Evolutionary conservation across 2,888 invertebrate species (phyloP).

Genomic region (Acanthopleura granulata): DNA sequence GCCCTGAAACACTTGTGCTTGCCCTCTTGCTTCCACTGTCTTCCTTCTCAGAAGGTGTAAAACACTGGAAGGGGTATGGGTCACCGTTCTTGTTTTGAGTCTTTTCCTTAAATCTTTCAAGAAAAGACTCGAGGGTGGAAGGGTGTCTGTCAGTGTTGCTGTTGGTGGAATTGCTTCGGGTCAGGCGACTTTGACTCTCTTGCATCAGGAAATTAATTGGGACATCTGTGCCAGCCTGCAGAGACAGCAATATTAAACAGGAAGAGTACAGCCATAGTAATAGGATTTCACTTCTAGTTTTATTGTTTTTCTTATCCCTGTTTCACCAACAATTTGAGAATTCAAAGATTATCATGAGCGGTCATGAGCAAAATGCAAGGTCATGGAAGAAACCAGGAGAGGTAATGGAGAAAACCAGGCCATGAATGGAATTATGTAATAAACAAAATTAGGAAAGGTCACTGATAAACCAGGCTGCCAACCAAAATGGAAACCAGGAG

Average conservation of each 20-base stretch:
- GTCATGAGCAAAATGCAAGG: too few species aligned
- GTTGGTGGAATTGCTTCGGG: constrained; percentile 17
- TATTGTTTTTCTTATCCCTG: too few species aligned
- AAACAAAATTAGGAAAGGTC: too few species aligned
- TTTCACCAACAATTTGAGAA: too few species aligned
- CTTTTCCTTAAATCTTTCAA: constrained; percentile 31
- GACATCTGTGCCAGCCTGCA: constrained; percentile 34
- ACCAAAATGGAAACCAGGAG: too few species aligned
- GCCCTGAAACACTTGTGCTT: constrained; percentile 27
- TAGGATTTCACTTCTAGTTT: too few species aligned
- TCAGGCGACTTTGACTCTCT: constrained; percentile 21
- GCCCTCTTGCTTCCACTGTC: constrained; percentile 28
- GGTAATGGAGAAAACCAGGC: too few species aligned
- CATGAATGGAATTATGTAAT: too few species aligned
- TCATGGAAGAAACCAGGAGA: too few species aligned
- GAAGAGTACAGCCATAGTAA: not conserved
- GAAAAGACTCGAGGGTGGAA: constrained; percentile 35
- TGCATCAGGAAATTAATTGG: constrained; percentile 26
- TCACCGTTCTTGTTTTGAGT: constrained; percentile 16
- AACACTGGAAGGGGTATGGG: constrained; percentile 35
- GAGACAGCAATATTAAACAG: not conserved
- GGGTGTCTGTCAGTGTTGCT: constrained; percentile 1
- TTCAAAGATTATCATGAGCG: too few species aligned
- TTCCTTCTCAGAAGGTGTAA: constrained; percentile 34
- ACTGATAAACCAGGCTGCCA: too few species aligned